A percentile compares a stretch with the other conserved stretches of the same genome.
phyloP scores from a whole-genome alignment of 1,140 invertebrate species.

The Uloborus diversus region DNA sequence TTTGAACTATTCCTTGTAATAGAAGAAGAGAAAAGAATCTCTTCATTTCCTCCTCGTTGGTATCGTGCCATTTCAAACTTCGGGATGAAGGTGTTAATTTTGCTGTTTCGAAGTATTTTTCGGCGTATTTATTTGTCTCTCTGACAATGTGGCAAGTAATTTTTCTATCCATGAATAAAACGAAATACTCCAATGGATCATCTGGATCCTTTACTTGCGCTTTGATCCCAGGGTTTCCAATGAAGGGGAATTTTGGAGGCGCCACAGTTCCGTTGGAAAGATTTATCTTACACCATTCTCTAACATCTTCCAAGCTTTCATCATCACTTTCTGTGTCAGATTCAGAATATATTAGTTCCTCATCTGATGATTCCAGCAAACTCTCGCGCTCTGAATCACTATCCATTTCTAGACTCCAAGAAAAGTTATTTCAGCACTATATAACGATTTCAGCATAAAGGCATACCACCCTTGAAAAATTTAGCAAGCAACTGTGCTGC shows the following conservation, averaged over 20 bases:
- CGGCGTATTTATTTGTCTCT: background rate
- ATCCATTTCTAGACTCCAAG: no score
- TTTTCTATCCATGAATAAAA: background rate
- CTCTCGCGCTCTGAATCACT: no score
- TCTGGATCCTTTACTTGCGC: background rate
- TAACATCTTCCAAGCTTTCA: background rate
- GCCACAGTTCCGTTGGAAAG: background rate
- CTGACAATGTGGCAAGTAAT: background rate
- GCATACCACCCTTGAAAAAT: no score
- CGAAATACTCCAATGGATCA: background rate
- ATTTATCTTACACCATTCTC: conserved; percentile 1
- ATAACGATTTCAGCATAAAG: no score
- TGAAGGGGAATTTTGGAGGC: background rate
- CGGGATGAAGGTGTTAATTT: background rate
- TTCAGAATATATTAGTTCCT: background rate
- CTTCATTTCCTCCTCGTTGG: no score
- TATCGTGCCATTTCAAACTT: no score
- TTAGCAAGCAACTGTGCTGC: no score
- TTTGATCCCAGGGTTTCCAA: background rate
- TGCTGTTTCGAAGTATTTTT: background rate
- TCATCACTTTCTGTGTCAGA: background rate
- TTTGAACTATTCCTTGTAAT: background rate
- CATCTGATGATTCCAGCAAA: background rate
- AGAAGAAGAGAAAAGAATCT: background rate
- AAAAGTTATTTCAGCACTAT: no score